Conservation (phyloP, 1,140 invertebrate genomes). For the Leptinotarsa texana region DNA sequence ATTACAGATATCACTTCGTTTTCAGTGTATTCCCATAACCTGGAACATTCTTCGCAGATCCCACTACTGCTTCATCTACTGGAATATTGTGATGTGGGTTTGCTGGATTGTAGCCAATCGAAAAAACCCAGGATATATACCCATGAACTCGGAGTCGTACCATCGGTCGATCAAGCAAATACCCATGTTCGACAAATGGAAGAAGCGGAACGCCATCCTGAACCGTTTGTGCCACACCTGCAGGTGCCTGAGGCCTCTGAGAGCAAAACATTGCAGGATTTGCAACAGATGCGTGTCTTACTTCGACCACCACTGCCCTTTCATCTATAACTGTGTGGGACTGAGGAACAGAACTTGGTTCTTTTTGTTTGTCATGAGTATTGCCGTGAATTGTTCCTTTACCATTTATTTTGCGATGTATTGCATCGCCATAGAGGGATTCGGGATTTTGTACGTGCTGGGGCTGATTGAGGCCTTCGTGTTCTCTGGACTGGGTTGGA, state of each 20-base stretch:
- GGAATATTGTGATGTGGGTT: slow-evolving; percentile 90
- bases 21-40: slow-evolving; percentile 73
- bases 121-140: slow-evolving; percentile 86
- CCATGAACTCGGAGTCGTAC: slow-evolving; percentile 86
- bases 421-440: slow-evolving; percentile 82
- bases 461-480: slow-evolving; percentile 80
- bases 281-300: slow-evolving; percentile 91
- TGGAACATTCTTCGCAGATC: slow-evolving; percentile 83
- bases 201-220: slow-evolving; percentile 81
- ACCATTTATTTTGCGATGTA: slow-evolving; percentile 88
- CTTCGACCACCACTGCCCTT: slow-evolving; percentile 95
- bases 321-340: slow-evolving; percentile 92
- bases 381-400: slow-evolving; percentile 84
- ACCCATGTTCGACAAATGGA: slow-evolving; percentile 87
- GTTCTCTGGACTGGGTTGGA: slow-evolving; percentile 84
- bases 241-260: slow-evolving; percentile 79
- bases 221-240: slow-evolving; percentile 90
- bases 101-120: slow-evolving; percentile 88
- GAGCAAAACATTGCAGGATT: slow-evolving; percentile 86
- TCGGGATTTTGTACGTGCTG: slow-evolving; percentile 79
- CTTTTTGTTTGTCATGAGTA: slow-evolving; percentile 82
- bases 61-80: slow-evolving; percentile 88
- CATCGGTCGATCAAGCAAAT: slow-evolving; percentile 87
- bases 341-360: slow-evolving; percentile 88
- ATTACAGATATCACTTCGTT: neutral